phyloP scores from a whole-genome alignment of 37 sponge, comb jelly and placozoan species.

The Axinella damicornis region DNA sequence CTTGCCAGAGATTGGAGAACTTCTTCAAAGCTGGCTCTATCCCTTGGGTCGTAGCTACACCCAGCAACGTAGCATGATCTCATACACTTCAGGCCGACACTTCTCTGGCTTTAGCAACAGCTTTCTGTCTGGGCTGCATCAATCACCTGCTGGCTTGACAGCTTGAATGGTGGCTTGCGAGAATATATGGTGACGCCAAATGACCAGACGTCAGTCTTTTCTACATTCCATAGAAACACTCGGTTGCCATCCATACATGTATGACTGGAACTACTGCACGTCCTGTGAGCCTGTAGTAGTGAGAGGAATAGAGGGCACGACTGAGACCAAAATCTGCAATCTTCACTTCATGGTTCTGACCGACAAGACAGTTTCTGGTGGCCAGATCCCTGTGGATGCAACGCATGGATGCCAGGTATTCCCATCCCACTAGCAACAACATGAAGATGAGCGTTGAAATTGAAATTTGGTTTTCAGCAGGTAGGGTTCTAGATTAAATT shows the following conservation, averaged over 20 bases:
- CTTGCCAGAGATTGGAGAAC: slow-evolving; percentile 31
- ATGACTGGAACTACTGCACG: slow-evolving; percentile 61
- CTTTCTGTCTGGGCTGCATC: slow-evolving; percentile 34
- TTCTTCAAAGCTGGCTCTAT: slow-evolving; percentile 68
- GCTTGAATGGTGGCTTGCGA: slow-evolving; percentile 68
- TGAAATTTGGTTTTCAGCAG: slow-evolving; percentile 8
- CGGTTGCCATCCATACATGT: slow-evolving; percentile 91
- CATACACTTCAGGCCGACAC: slow-evolving; percentile 69
- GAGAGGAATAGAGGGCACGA: slow-evolving; percentile 62
- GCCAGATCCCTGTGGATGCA: slow-evolving; percentile 89
- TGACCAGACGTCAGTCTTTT: slow-evolving; percentile 87
- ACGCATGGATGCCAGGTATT: slow-evolving; percentile 73
- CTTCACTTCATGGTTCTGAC: slow-evolving; percentile 70
- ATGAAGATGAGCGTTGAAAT: slow-evolving; percentile 53
- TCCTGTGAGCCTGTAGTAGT: slow-evolving; percentile 72
- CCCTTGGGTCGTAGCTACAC: slow-evolving; percentile 50
- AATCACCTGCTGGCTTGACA: slow-evolving; percentile 72
- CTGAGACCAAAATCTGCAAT: slow-evolving; percentile 92
- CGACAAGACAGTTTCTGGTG: slow-evolving; percentile 86
- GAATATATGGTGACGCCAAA: slow-evolving; percentile 84
- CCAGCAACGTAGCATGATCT: slow-evolving; percentile 70
- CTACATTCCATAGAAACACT: slow-evolving; percentile 85
- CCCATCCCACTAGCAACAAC: slow-evolving; percentile 78
- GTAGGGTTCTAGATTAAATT: no score
- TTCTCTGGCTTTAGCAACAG: slow-evolving; percentile 44